phyloP scores from a whole-genome alignment of 1,140 invertebrate species.

The Prorops nasuta region DNA sequence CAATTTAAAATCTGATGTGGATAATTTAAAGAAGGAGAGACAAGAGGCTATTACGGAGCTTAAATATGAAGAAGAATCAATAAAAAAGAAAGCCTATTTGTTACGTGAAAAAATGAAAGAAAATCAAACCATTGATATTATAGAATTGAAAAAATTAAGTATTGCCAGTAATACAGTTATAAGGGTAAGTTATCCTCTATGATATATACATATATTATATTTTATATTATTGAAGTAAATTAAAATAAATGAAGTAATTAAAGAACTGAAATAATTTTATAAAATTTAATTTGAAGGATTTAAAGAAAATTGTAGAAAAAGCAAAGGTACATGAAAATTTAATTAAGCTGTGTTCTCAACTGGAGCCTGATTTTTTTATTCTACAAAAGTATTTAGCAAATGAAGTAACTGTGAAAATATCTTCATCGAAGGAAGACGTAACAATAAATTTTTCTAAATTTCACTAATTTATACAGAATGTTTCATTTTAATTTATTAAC shows the following conservation, averaged over 20 bases:
- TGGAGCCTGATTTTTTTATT: constrained; percentile 29
- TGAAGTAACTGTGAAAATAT: constrained; percentile 19
- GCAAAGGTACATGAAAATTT: constrained; percentile 27
- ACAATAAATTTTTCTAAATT: neutral
- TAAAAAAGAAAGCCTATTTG: constrained; percentile 28
- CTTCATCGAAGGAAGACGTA: neutral
- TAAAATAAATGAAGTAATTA: neutral
- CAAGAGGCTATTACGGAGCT: constrained; percentile 30
- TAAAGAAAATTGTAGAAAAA: constrained; percentile 39
- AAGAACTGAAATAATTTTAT: neutral
- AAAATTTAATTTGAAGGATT: constrained; percentile 29
- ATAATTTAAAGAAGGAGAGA: constrained; percentile 26
- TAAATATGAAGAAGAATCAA: constrained; percentile 22
- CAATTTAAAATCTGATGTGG: constrained; percentile 29
- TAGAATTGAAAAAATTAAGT: constrained; percentile 41
- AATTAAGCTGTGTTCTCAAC: constrained; percentile 33
- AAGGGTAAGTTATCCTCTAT: constrained; percentile 30
- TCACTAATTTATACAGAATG: neutral
- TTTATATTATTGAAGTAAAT: constrained; percentile 4
- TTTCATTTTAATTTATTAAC: neutral
- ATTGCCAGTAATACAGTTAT: constrained; percentile 35
- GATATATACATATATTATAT: constrained; percentile 3
- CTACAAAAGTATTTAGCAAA: constrained; percentile 32
- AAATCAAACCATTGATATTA: constrained; percentile 28
- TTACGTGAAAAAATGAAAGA: constrained; percentile 34